phyloP scores from a whole-genome alignment of 2,797 vertebrate species.

The Karalla daura region DNA sequence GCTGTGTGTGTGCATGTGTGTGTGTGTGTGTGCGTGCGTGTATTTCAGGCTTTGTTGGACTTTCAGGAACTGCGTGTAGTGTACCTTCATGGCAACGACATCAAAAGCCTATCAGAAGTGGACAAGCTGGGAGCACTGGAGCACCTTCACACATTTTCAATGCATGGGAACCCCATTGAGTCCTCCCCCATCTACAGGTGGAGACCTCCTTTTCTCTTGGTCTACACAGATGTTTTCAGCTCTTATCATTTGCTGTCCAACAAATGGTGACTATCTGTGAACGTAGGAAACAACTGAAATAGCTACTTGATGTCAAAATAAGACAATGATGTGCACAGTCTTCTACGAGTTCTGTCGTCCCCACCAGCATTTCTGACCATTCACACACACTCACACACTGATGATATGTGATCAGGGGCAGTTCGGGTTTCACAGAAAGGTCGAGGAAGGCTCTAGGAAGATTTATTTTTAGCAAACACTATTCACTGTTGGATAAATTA shows the following conservation, averaged over 20 bases:
- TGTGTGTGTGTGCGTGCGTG: background rate
- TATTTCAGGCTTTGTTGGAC: slow-evolving; percentile 80
- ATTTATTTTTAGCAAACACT: too few relatives aligned
- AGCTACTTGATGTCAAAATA: background rate
- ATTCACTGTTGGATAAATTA: too few relatives aligned
- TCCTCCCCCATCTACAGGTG: slow-evolving; percentile 84
- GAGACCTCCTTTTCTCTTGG: background rate
- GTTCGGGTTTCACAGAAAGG: too few relatives aligned
- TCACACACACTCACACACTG: too few relatives aligned
- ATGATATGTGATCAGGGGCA: too few relatives aligned
- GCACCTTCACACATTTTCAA: slow-evolving; percentile 82
- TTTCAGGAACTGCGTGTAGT: slow-evolving; percentile 82
- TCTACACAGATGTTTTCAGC: background rate
- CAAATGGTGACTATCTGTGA: background rate
- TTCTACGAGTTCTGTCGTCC: too few relatives aligned
- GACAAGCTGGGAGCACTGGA: slow-evolving; percentile 79
- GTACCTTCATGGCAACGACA: slow-evolving; percentile 86
- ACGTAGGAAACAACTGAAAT: background rate
- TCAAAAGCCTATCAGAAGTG: slow-evolving; percentile 79
- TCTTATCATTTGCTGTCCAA: background rate
- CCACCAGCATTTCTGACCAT: too few relatives aligned
- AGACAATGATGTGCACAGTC: background rate
- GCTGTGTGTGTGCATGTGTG: too few relatives aligned
- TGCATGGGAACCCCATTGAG: slow-evolving; percentile 86
- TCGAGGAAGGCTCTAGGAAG: too few relatives aligned